Conservation (phyloP, 2,888 invertebrate species). For the Athalia circularis region DNA sequence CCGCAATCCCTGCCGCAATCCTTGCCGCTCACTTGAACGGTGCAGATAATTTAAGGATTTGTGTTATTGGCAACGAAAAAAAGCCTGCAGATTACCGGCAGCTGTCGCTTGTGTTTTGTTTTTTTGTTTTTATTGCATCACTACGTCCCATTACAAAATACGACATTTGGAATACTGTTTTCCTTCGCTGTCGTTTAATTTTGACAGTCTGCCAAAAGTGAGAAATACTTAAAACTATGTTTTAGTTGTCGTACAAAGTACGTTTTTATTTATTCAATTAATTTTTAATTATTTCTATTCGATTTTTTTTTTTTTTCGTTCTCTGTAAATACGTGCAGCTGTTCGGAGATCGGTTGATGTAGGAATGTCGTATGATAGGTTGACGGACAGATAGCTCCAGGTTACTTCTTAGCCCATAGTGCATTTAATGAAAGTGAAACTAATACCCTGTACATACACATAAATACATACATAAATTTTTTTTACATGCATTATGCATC, state of each 20-base stretch:
- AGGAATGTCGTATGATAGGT: background rate
- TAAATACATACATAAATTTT: background rate
- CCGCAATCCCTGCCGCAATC: conserved; percentile 63
- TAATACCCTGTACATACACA: conserved; percentile 21
- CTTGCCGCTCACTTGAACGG: conserved; percentile 63
- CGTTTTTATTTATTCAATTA: background rate
- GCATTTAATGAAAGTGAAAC: conserved; percentile 36
- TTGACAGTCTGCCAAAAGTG: too few relatives aligned
- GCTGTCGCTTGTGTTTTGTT: too few relatives aligned
- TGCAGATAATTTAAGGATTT: background rate
- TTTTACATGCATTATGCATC: background rate
- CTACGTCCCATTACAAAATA: too few relatives aligned
- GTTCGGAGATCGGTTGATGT: conserved; percentile 1
- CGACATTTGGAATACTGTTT: too few relatives aligned
- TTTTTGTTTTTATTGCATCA: too few relatives aligned
- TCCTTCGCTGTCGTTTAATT: too few relatives aligned
- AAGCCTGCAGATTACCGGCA: too few relatives aligned
- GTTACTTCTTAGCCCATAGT: conserved; percentile 13
- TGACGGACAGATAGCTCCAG: background rate
- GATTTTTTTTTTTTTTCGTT: background rate
- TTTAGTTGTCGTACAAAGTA: too few relatives aligned
- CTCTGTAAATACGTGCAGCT: conserved; percentile 30
- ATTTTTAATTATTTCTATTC: background rate
- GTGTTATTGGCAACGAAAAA: too few relatives aligned
- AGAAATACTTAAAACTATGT: too few relatives aligned